Base-by-base conservation (phyloP, 2,113 vertebrate genomes). In the Lepisosteus oculatus region DNA sequence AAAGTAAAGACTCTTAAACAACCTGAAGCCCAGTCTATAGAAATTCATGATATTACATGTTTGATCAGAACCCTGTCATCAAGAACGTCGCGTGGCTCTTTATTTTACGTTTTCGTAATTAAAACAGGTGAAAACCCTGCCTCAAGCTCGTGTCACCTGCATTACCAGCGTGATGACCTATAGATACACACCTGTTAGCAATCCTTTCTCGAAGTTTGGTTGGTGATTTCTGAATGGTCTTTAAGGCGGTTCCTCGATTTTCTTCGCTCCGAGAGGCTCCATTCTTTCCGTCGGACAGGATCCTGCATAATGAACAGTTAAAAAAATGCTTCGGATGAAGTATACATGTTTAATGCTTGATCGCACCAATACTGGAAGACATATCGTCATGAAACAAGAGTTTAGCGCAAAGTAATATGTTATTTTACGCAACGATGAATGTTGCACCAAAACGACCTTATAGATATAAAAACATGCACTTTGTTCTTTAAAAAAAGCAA, bases 41-140 rank as follows among this genome's bases (percentile, higher is more conserved):
- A 92, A 89, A 91, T 91, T 92, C 91, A 91, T 92, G 88, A 88
- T 83, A 78, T 86, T 86, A 85, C 80, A 84, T 90, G 86, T 90
- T 88, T 88, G 86, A 86, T 86, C 84, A 84, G 83, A 87, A 83
- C 81, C 74, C 78, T 78, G 69, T 72, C 83, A 72, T 78, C 78
- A 77, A 68, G 77, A 65, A 76, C 68, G 85, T 87, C 89, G 88
- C 86, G 87, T 90, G 89, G 82, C 88, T 73, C 85, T 81, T 68
- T 72, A 67, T 43, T 7, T 47, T 9, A 9, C 61, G 61, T 43
- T 73, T 43, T 67, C 11, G 9, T 12, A 51, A 61, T 14, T 17
- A 65, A 42, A 64, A 42, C 11, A 47, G 51, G 29, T 29, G 29
- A 29, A 29, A 29, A 29, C 29, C 29, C 29, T 29, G 29, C 29